Evolutionary conservation across 2,797 vertebrate genomes (phyloP).

Genomic region (Gymnothorax javanicus): DNA sequence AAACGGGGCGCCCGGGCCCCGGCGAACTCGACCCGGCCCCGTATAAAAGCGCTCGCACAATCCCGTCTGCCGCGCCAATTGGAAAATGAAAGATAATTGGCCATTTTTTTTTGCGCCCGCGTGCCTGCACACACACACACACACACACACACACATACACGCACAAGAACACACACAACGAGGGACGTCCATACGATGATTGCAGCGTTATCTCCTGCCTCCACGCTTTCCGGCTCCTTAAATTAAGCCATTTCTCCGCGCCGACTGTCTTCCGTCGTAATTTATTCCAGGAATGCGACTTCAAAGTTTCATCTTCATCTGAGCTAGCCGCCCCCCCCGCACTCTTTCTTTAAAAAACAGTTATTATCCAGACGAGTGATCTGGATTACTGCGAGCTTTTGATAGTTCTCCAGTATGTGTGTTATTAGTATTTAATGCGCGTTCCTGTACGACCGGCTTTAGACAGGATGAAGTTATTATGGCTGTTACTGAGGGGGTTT

Average conservation of each 20-base stretch:
- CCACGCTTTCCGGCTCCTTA: background rate
- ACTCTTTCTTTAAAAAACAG: background rate
- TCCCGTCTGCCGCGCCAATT: background rate
- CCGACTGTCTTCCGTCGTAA: background rate
- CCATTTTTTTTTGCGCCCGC: background rate
- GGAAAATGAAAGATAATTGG: background rate
- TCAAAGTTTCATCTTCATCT: background rate
- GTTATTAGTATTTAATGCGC: background rate
- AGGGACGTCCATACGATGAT: background rate
- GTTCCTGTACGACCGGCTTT: background rate
- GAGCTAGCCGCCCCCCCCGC: no score
- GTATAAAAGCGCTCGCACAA: background rate
- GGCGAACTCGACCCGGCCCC: background rate
- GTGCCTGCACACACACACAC: background rate
- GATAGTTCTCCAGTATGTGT: background rate
- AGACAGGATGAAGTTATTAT: background rate
- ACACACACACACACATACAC: background rate
- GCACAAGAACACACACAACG: background rate
- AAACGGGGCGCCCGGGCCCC: background rate
- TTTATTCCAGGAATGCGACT: constrained; percentile 2
- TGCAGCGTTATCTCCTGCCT: background rate
- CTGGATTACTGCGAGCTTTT: background rate
- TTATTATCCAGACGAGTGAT: constrained; percentile 1
- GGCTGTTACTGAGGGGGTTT: background rate
- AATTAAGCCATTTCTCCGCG: background rate